Evolutionary conservation across 1,140 invertebrate genomes (phyloP), one percentile per base, ranked within the genome.

Genomic region (Lasioglossum albipes): DNA sequence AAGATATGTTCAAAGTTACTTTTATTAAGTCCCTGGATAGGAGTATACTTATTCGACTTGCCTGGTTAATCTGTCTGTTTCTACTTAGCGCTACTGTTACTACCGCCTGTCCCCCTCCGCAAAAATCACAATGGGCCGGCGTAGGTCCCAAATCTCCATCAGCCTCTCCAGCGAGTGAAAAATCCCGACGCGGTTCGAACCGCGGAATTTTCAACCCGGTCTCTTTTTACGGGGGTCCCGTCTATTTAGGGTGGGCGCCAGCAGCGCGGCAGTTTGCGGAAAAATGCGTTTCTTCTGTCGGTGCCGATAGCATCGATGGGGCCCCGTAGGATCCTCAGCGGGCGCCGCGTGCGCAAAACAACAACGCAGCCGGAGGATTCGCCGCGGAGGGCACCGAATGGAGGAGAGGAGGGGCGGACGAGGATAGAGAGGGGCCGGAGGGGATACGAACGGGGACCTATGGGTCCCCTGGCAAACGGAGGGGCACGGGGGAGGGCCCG

Each of bases 281-380:
- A 87, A 87, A 87, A 86, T 87, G 83, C 36, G 70, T 84, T 84
- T 87, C 85, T 84, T 87, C 68, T 84, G 76, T 7, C 54, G 71
- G 57, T 41, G 59, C 52, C 82, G 84, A 86, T 86, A 87, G 82
- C 71, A 87, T 87, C 85, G 81, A 61, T 66, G 70, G 42, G 27
- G 27, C 27, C 7, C 41, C 36, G 52, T 36, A 54, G 52, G 54
- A 80, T 64, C 52, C 75, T 78, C 49, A n/a, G 10, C 45, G 10
- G 10, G 10, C 22, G 18, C 70, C 65, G 69, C 22, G 65, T 54
- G 75, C 41, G 41, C 27, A 85, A 86, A 75, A 64, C 18, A 54
- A 73, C 67, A 41, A 52, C 36, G 36, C 36, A 36, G 36, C 36
- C 36, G 36, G 36, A 36, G 45, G 45, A 54, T 54, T 54, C 52